Conservation (phyloP, 1,140 invertebrate genomes). For the Drosophila athabasca region DNA sequence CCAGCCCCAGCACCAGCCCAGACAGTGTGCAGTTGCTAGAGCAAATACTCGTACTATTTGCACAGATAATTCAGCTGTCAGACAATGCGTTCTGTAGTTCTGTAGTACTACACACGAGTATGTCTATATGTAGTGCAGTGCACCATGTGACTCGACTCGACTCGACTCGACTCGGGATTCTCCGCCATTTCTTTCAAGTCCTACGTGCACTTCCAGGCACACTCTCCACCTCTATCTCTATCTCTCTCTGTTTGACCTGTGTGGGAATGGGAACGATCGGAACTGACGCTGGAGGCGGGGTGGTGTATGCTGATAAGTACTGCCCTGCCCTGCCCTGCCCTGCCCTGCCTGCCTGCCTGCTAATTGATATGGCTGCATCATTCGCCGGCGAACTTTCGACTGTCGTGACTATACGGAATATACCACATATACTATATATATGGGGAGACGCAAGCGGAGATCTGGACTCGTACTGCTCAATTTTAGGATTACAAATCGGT, state of each 20-base stretch:
- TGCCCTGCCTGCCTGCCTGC: neutral
- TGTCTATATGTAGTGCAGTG: conserved; percentile 11
- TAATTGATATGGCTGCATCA: conserved; percentile 44
- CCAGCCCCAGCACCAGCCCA: conserved; percentile 22
- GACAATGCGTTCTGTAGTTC: conserved; percentile 34
- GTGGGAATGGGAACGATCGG: conserved; percentile 7
- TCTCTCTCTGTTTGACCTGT: neutral
- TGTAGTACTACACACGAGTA: neutral
- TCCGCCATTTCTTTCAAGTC: too few species aligned
- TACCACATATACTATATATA: too few species aligned
- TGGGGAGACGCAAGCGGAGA: neutral
- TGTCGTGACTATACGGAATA: conserved; percentile 27
- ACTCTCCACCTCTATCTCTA: neutral
- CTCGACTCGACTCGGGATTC: neutral
- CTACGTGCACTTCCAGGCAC: neutral
- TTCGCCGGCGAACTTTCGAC: conserved; percentile 5
- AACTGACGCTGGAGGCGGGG: too few species aligned
- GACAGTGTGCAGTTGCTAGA: conserved; percentile 30
- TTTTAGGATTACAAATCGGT: conserved; percentile 22
- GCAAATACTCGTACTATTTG: conserved; percentile 48
- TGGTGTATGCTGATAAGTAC: conserved; percentile 17
- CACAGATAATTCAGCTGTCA: conserved; percentile 27
- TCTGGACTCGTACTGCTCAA: conserved; percentile 32
- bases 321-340: neutral
- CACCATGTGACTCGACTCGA: conserved; percentile 31